Evolutionary conservation across 2,797 vertebrate genomes (phyloP).

Genomic region (Pelochelys cantorii): DNA sequence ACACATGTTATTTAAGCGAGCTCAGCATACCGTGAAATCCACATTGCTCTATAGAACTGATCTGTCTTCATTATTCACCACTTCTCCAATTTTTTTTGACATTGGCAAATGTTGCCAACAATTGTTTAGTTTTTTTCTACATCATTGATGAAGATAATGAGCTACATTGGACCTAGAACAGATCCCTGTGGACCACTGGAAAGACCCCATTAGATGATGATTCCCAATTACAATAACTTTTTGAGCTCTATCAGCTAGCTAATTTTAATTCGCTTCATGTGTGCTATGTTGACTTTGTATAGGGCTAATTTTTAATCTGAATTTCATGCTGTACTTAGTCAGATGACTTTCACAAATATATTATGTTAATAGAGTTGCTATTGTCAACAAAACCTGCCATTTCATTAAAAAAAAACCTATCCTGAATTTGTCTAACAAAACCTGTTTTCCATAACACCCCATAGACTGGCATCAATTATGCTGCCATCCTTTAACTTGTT

Average conservation of each 20-base stretch:
- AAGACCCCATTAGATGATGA: not conserved
- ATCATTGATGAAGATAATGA: not conserved
- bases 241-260: not conserved
- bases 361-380: not conserved
- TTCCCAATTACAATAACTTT: not conserved
- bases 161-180: not conserved
- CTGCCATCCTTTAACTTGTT: not conserved
- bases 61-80: not conserved
- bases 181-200: accelerated
- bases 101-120: not conserved
- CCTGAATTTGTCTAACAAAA: not conserved
- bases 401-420: not conserved
- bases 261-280: not conserved
- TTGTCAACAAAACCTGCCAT: not conserved
- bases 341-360: not conserved
- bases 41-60: not conserved
- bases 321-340: not conserved
- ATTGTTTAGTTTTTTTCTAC: not conserved
- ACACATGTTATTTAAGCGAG: not conserved
- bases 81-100: not conserved
- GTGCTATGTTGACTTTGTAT: not conserved
- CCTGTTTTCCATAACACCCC: accelerated
- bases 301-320: not conserved
- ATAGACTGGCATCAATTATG: not conserved
- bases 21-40: not conserved